Evolutionary conservation across 35 echinoderm and acorn worm species (phyloP).

Genomic region (Stichopus chloronotus): DNA sequence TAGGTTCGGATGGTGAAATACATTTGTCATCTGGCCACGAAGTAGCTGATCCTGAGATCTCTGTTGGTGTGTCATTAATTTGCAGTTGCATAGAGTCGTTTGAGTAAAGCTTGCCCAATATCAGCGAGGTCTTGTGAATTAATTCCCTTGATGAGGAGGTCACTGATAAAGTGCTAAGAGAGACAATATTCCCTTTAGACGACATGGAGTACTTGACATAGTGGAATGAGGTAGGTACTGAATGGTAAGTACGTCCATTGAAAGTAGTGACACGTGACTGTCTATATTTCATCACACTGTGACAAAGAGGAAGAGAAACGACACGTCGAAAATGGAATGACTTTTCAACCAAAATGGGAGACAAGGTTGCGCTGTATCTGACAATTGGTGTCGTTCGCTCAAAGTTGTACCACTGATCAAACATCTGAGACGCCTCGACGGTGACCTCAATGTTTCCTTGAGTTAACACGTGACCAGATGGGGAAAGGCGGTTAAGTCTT

Average conservation of each 20-base stretch:
- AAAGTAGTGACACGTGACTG: not conserved
- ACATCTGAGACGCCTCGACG: not conserved
- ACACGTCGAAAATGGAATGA: not conserved
- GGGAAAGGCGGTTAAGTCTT: not conserved
- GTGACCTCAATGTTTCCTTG: too few relatives aligned
- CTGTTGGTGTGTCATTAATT: not conserved
- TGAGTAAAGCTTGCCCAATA: not conserved
- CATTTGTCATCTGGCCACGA: too few relatives aligned
- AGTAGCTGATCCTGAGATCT: not conserved
- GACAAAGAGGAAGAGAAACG: not conserved
- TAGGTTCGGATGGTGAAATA: too few relatives aligned
- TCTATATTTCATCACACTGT: not conserved
- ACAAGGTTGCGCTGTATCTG: not conserved
- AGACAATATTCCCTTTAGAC: not conserved
- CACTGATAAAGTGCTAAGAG: not conserved
- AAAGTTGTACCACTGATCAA: not conserved
- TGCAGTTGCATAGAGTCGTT: not conserved
- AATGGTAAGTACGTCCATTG: not conserved
- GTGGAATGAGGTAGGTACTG: not conserved
- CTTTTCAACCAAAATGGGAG: not conserved
- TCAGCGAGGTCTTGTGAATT: not conserved
- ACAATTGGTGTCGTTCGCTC: not conserved
- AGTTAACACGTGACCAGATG: not conserved
- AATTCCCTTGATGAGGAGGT: not conserved
- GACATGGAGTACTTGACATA: not conserved